Percentiles rank a stretch among this genome's conserved stretches.
phyloP scores from a whole-genome alignment of 2,888 invertebrate species.

The Prenolepis imparis region DNA sequence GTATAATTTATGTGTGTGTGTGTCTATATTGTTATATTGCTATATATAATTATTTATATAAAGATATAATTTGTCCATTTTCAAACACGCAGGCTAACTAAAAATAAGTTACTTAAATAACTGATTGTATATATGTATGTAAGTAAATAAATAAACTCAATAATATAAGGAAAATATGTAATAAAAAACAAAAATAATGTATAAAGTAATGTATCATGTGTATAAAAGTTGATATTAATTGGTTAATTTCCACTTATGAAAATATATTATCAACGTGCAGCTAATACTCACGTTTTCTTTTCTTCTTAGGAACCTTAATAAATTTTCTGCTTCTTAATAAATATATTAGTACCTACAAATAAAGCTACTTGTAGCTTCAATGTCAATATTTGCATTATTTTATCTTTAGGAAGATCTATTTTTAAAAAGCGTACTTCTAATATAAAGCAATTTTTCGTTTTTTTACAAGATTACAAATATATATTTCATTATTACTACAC shows the following conservation, averaged over 20 bases:
- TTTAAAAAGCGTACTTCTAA: not conserved
- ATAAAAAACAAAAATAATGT: slow-evolving; percentile 26
- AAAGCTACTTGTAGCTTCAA: slow-evolving; percentile 68
- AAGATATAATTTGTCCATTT: not conserved
- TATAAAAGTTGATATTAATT: slow-evolving; percentile 35
- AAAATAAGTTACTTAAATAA: slow-evolving; percentile 14
- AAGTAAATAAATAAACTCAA: not conserved
- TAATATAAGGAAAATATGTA: not conserved
- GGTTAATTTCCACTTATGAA: slow-evolving; percentile 32
- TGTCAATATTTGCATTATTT: slow-evolving; percentile 41
- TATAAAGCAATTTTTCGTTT: not conserved
- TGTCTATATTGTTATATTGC: too few relatives aligned
- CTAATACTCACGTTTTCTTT: slow-evolving; percentile 77
- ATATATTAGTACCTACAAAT: slow-evolving; percentile 80
- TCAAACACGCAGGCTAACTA: not conserved
- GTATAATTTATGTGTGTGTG: not conserved
- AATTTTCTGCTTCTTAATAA: slow-evolving; percentile 80
- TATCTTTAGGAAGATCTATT: slow-evolving; percentile 11
- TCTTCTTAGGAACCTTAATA: slow-evolving; percentile 75
- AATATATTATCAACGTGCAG: slow-evolving; percentile 36
- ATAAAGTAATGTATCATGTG: slow-evolving; percentile 8
- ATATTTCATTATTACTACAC: slow-evolving; percentile 8
- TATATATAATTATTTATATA: slow-evolving; percentile 5
- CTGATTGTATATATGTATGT: not conserved
- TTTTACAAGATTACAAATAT: not conserved